phyloP scores from a whole-genome alignment of 2,797 vertebrate species.

The Lacerta bilineata region DNA sequence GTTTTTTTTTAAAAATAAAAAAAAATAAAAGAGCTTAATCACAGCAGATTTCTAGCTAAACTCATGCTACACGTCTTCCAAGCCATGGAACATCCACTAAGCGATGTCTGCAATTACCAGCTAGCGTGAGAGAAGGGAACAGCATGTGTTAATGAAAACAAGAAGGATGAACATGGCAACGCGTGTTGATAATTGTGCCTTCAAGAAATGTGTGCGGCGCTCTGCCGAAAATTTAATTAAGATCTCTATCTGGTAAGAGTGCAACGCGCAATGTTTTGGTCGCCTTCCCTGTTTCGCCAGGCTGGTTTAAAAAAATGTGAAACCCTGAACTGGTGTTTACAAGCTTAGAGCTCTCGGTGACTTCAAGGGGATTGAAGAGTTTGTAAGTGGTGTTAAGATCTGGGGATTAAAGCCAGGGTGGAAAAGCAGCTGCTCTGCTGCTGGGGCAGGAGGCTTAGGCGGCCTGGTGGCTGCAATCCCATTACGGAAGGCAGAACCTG shows the following conservation, averaged over 20 bases:
- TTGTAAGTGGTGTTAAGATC: background rate
- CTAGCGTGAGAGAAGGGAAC: background rate
- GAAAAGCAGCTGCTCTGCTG: background rate
- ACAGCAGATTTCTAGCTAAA: background rate
- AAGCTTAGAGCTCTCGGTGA: background rate
- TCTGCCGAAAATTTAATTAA: slow-evolving; percentile 19
- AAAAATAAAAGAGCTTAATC: background rate
- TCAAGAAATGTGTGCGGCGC: background rate
- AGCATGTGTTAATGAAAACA: background rate
- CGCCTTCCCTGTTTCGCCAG: too few species aligned
- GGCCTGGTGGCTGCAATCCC: background rate
- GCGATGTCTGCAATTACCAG: background rate
- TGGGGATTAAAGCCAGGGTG: background rate
- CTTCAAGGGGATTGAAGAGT: background rate
- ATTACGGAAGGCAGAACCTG: background rate
- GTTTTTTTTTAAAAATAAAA: background rate
- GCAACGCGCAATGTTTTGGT: background rate
- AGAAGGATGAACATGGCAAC: background rate
- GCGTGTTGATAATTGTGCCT: background rate
- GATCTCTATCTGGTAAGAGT: background rate
- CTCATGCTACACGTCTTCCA: too few species aligned
- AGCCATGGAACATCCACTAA: background rate
- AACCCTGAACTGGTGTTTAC: background rate
- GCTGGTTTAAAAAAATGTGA: background rate
- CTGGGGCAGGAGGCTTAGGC: background rate